phyloP scores from a whole-genome alignment of 1,140 invertebrate species.

The Sipha flava region DNA sequence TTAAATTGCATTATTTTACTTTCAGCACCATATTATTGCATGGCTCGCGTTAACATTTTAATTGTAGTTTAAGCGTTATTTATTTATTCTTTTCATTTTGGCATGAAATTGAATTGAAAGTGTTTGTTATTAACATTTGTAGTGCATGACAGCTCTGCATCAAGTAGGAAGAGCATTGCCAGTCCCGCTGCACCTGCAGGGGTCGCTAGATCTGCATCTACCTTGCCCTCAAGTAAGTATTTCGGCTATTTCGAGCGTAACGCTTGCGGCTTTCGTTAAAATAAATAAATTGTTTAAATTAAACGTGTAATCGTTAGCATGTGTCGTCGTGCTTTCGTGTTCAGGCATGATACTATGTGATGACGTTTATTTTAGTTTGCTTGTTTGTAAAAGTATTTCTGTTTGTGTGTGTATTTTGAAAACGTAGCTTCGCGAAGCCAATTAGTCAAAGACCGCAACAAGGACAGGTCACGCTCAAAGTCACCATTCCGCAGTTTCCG shows the following conservation, averaged over 20 bases:
- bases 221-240: slow-evolving; percentile 22
- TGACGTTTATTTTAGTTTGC: slow-evolving; percentile 38
- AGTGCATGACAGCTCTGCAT: slow-evolving; percentile 31
- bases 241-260: not conserved
- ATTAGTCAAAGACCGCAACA: slow-evolving; percentile 45
- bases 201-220: not conserved
- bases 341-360: not conserved
- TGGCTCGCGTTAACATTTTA: not conserved
- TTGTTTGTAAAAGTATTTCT: slow-evolving; percentile 31
- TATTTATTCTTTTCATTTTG: not conserved
- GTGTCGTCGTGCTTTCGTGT: not conserved
- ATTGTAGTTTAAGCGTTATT: not conserved
- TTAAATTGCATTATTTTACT: too few relatives aligned
- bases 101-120: slow-evolving; percentile 27
- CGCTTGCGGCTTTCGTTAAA: slow-evolving; percentile 11
- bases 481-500: slow-evolving; percentile 84
- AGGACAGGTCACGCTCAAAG: slow-evolving; percentile 75
- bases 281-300: not conserved
- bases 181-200: not conserved
- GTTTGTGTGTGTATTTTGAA: slow-evolving; percentile 33
- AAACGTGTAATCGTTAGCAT: not conserved
- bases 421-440: slow-evolving; percentile 22
- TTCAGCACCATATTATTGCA: not conserved
- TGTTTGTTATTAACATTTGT: slow-evolving; percentile 29
- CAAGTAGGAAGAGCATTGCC: slow-evolving; percentile 7